Conservation (phyloP, 2,888 invertebrate species). For the Cataglyphis altisquamis region DNA sequence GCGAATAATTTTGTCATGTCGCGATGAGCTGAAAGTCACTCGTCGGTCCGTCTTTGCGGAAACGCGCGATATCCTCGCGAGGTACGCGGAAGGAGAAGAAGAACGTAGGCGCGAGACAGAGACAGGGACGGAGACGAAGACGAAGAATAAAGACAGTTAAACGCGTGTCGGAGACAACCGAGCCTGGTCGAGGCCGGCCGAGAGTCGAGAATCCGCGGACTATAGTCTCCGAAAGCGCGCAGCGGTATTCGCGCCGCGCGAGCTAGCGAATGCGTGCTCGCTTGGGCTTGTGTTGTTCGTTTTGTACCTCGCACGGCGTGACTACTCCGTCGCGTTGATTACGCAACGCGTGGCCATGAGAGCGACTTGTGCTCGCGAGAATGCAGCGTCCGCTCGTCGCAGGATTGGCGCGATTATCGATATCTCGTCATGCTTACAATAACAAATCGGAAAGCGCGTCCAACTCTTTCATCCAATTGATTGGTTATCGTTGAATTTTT, state of each 20-base stretch:
- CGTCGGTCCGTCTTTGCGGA: constrained; percentile 41
- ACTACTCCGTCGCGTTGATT: constrained; percentile 80
- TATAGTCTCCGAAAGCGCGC: constrained; percentile 75
- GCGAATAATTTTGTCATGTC: constrained; percentile 1
- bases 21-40: not conserved
- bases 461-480: not conserved
- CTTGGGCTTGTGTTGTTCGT: constrained; percentile 74
- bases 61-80: constrained; percentile 47
- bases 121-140: not conserved
- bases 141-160: constrained; percentile 26
- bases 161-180: constrained; percentile 14
- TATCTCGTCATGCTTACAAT: constrained; percentile 67
- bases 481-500: constrained; percentile 10
- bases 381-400: constrained; percentile 61
- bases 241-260: constrained; percentile 71
- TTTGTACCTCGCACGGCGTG: constrained; percentile 78
- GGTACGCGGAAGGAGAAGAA: constrained; percentile 34
- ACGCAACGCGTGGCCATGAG: constrained; percentile 86
- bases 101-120: constrained; percentile 22
- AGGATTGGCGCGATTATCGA: constrained; percentile 46
- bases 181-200: constrained; percentile 54
- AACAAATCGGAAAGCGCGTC: constrained; percentile 62
- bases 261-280: constrained; percentile 60
- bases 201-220: constrained; percentile 60
- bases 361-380: constrained; percentile 72